Base-by-base conservation (phyloP, 1,140 invertebrate genomes). In the Chymomyza costata region DNA sequence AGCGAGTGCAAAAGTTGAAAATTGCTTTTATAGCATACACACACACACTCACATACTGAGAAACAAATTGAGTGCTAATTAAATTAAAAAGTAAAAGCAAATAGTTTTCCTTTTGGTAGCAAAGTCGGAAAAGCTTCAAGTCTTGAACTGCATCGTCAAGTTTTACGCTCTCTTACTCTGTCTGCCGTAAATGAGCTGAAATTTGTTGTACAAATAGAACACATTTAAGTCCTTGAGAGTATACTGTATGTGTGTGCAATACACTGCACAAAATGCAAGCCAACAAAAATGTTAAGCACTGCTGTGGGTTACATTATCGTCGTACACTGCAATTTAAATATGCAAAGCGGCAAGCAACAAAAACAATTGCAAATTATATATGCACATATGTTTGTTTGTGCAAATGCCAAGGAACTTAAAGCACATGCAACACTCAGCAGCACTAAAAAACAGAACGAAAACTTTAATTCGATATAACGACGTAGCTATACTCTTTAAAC, bases 331-430 rank as follows among this genome's bases (percentile, higher is more conserved):
- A 11, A 21, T 30, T 19, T 21, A 44, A 19, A 44, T 38, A 45
- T 71, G 56, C 57, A 78, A 76, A 76, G 78, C 66, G 59, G 35
- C 40, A 59, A 18, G 49, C 50, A 37, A 58, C 51, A 53, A 67
- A 71, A 71, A 80, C 63, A 80, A 78, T 71, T 78, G 50, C 47
- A 52, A 67, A 66, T 78, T 78, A 80, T 41, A 70, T 71, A 78
- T 78, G 71, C 66, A 66, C 71, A 76, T 76, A 76, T 78, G 71
- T 76, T 76, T 78, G 58, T 58, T 76, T 78, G 58, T 58, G 61
- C 49, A 58, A 62, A 66, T 73, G 53, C 43, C 63, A 67, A 62
- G 65, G 54, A 73, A 49, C 32, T 52, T 58, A 52, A 49, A 59
- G 52, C 18, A 25, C 19, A 45, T 40, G 32, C 32, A 18, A 41